Evolutionary conservation across 1,140 invertebrate species (phyloP).

Genomic region (Drosophila nikananu): DNA sequence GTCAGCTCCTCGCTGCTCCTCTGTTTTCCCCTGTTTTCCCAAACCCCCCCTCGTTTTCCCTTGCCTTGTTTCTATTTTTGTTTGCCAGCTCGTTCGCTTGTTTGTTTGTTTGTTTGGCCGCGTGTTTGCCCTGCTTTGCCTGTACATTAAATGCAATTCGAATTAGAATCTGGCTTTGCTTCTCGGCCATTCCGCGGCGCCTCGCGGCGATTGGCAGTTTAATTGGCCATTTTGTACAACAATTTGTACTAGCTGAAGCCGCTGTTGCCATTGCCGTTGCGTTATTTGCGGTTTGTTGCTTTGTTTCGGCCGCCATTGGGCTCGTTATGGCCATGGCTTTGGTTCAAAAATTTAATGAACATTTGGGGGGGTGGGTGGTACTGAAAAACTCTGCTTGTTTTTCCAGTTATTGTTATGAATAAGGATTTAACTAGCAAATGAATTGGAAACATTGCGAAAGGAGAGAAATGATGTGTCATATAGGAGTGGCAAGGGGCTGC

Average conservation of each 20-base stretch:
- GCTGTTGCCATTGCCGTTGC: conserved; percentile 1
- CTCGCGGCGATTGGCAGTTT: conserved; percentile 50
- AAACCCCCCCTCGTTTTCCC: neutral
- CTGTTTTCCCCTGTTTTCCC: neutral
- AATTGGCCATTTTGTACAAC: conserved; percentile 54
- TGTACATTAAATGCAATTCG: conserved; percentile 47
- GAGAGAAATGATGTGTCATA: conserved; percentile 9
- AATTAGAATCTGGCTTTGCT: conserved; percentile 48
- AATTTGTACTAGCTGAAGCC: conserved; percentile 16
- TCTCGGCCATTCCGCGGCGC: conserved; percentile 14
- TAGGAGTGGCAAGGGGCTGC: neutral
- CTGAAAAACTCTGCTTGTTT: neutral
- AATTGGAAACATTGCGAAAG: conserved; percentile 33
- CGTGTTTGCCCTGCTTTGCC: conserved; percentile 29
- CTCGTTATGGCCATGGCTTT: conserved; percentile 27
- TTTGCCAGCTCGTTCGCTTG: conserved; percentile 20
- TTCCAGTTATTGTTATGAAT: conserved; percentile 25
- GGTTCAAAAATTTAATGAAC: conserved; percentile 45
- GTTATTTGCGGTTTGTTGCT: conserved; percentile 39
- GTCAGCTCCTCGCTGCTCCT: neutral
- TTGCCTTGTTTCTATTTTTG: conserved; percentile 7
- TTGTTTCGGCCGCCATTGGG: conserved; percentile 13
- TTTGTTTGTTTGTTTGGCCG: conserved; percentile 33
- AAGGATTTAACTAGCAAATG: conserved; percentile 20
- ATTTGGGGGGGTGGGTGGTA: neutral